Percentiles rank a stretch among this genome's conserved stretches.
These are phyloP conservation scores for Raja brachyura DNA, from an alignment of 2,113 vertebrate species.

Conservation along the genomic window DNA sequence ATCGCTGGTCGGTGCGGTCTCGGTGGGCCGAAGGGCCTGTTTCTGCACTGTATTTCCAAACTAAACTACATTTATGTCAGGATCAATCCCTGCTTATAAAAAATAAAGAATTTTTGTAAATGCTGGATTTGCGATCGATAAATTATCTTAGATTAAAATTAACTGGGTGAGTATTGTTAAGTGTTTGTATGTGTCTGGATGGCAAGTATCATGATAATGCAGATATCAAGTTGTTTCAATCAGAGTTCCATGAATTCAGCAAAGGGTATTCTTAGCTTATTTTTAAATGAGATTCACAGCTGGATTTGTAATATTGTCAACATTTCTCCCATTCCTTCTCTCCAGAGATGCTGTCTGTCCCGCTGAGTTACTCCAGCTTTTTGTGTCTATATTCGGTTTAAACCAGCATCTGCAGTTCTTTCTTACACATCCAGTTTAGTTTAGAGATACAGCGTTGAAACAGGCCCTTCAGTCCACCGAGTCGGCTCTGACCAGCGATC, in stretches of 20 bases:
- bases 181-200: neutral
- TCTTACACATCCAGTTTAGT: no score
- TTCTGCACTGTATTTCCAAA: no score
- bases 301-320: neutral
- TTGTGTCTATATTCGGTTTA: no score
- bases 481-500: no score
- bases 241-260: neutral
- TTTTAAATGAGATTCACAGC: neutral
- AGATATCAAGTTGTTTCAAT: neutral
- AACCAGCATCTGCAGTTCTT: no score
- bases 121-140: neutral
- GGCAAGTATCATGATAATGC: neutral
- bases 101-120: neutral
- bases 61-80: neutral
- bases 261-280: neutral
- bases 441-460: no score
- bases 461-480: no score
- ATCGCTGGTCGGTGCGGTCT: no score
- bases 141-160: neutral
- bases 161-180: neutral
- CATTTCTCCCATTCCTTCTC: neutral
- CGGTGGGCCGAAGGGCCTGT: no score
- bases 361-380: no score
- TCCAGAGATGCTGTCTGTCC: no score
- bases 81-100: neutral